phyloP scores from a whole-genome alignment of 37 sponge, comb jelly and placozoan species.

The Agelas oroides region DNA sequence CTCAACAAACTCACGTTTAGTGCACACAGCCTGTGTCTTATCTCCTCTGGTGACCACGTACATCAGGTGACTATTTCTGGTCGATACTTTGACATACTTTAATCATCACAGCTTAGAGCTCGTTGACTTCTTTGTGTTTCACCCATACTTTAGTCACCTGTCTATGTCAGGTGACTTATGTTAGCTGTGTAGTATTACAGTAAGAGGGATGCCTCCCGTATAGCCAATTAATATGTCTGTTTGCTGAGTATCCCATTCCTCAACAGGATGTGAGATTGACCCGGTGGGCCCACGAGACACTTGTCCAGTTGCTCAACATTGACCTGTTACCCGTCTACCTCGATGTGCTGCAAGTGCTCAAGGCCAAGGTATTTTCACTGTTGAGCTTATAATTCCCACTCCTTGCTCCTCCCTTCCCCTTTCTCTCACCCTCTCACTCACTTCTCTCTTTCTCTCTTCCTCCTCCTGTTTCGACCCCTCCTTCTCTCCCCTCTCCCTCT shows the following conservation, averaged over 20 bases:
- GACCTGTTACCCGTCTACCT: constrained; percentile 85
- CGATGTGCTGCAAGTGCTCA: constrained; percentile 75
- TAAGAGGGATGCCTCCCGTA: too few species aligned
- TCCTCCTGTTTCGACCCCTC: too few species aligned
- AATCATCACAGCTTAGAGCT: too few species aligned
- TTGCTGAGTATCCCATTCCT: not conserved
- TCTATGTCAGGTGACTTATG: too few species aligned
- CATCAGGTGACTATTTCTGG: too few species aligned
- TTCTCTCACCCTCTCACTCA: not conserved
- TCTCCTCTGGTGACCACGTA: too few species aligned
- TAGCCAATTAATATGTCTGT: too few species aligned
- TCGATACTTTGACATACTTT: too few species aligned
- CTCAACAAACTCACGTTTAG: too few species aligned
- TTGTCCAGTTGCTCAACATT: constrained; percentile 63
- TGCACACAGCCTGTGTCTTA: not conserved
- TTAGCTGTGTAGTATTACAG: too few species aligned
- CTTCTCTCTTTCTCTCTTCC: not conserved
- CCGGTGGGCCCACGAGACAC: constrained; percentile 66
- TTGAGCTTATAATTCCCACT: not conserved
- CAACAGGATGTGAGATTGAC: constrained; percentile 64
- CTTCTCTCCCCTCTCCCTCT: not conserved
- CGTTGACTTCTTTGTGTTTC: not conserved
- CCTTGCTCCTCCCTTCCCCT: not conserved
- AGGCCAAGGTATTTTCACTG: constrained; percentile 37
- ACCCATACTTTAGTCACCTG: too few species aligned